Conservation (phyloP, 1,140 invertebrate species). For the Caenorhabditis remanei region DNA sequence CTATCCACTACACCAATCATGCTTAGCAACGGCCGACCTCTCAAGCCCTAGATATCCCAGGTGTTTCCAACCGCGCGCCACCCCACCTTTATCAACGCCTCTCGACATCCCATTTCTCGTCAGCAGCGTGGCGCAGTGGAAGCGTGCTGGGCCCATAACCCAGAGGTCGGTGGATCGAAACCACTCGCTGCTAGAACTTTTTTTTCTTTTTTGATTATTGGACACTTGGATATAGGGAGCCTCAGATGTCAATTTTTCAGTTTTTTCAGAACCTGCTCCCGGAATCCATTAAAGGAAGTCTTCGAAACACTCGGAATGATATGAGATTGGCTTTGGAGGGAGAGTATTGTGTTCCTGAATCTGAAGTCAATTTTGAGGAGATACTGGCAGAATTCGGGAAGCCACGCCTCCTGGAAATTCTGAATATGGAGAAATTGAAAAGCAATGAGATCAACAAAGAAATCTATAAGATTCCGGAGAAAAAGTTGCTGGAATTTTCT, state of each 20-base stretch:
- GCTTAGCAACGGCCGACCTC: too few species aligned
- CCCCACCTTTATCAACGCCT: not conserved
- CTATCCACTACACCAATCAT: not conserved
- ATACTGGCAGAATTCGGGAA: not conserved
- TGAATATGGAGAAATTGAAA: not conserved
- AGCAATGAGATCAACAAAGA: not conserved
- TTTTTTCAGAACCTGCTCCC: not conserved
- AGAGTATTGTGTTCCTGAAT: not conserved
- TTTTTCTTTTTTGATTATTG: not conserved
- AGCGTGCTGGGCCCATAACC: conserved; percentile 98
- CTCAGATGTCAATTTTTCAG: too few species aligned
- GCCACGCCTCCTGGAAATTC: conserved; percentile 1
- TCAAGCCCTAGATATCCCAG: too few species aligned
- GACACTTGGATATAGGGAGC: too few species aligned
- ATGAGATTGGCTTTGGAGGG: not conserved
- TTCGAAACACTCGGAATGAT: not conserved
- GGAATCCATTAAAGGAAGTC: not conserved
- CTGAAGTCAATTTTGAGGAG: not conserved
- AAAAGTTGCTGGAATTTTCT: not conserved
- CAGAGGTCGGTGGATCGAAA: conserved; percentile 96
- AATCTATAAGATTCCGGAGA: not conserved
- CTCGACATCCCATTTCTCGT: not conserved
- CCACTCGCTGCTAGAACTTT: conserved; percentile 87
- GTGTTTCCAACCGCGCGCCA: too few species aligned
- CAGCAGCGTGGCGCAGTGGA: conserved; percentile 96